phyloP scores from a whole-genome alignment of 2,113 vertebrate species.

The Atractosteus spatula region DNA sequence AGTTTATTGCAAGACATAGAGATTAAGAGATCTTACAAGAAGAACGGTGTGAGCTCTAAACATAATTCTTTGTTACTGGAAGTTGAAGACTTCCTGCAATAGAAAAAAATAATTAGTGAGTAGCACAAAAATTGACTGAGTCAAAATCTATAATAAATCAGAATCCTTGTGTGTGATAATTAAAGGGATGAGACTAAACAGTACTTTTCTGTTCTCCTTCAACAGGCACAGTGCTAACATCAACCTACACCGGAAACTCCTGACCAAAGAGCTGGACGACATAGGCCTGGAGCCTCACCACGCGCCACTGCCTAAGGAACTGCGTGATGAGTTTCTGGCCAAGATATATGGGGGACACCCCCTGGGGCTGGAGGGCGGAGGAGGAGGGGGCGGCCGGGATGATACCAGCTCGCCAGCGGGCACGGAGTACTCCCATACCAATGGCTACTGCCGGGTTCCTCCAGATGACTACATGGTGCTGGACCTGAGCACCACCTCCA shows the following conservation, averaged over 20 bases:
- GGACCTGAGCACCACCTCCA: conserved; percentile 95
- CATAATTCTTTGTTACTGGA: too few relatives aligned
- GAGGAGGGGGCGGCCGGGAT: conserved; percentile 55
- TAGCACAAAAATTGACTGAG: too few relatives aligned
- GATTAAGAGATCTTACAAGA: too few relatives aligned
- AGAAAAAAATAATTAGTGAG: too few relatives aligned
- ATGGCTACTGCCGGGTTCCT: conserved; percentile 82
- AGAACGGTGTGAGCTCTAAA: too few relatives aligned
- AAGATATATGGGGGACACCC: conserved; percentile 93
- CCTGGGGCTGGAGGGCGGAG: conserved; percentile 74
- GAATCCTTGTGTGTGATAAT: too few relatives aligned
- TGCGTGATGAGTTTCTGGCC: conserved; percentile 92
- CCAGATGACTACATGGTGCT: conserved; percentile 93
- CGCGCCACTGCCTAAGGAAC: conserved; percentile 88
- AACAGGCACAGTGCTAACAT: conserved; percentile 98
- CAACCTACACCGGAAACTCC: conserved; percentile 99
- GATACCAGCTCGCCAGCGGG: conserved; percentile 78
- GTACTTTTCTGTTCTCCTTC: conserved; percentile 1
- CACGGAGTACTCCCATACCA: conserved; percentile 83
- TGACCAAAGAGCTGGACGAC: conserved; percentile 99
- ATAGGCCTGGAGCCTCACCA: conserved; percentile 95
- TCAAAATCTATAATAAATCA: too few relatives aligned
- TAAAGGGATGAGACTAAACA: too few relatives aligned
- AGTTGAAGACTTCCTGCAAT: too few relatives aligned
- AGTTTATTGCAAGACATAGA: too few relatives aligned